Conservation (phyloP, 37 sponge, comb jelly and placozoan species). For the Amphimedon queenslandica region DNA sequence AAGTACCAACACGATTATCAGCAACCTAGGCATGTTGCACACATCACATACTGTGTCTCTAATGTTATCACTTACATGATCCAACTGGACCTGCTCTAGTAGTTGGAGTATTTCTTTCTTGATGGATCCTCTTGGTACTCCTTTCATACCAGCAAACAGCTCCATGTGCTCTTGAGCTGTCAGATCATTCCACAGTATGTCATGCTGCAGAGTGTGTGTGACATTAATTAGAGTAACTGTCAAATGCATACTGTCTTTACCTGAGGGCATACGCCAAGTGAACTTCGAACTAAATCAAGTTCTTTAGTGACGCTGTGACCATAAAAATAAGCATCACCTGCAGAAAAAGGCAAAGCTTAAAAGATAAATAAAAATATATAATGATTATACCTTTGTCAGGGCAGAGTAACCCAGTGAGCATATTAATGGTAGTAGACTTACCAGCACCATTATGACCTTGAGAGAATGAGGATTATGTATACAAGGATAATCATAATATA, state of each 20-base stretch:
- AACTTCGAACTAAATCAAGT: slow-evolving; percentile 56
- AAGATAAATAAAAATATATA: background rate
- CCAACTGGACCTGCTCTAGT: slow-evolving; percentile 58
- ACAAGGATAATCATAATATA: background rate
- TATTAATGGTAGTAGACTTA: slow-evolving; percentile 83
- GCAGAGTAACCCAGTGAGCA: slow-evolving; percentile 71
- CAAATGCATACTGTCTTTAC: background rate
- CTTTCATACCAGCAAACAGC: slow-evolving; percentile 64
- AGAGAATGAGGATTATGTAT: background rate
- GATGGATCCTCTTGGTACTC: slow-evolving; percentile 22
- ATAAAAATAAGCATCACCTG: slow-evolving; percentile 78
- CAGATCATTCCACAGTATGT: slow-evolving; percentile 76
- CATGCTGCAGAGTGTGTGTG: slow-evolving; percentile 35
- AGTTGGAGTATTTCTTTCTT: slow-evolving; percentile 46
- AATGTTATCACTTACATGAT: slow-evolving; percentile 14
- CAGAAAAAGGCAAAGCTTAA: background rate
- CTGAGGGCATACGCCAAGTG: slow-evolving; percentile 85
- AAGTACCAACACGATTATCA: slow-evolving; percentile 69
- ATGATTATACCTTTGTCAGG: slow-evolving; percentile 43
- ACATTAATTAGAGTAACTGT: background rate
- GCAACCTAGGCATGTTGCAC: slow-evolving; percentile 50
- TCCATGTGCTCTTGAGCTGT: slow-evolving; percentile 77
- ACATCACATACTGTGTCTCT: background rate
- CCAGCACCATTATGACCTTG: slow-evolving; percentile 85
- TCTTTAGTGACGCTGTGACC: slow-evolving; percentile 46